Percentiles rank a stretch among this genome's conserved stretches.
These are phyloP conservation scores for Catharus minimus DNA, from an alignment of 2,113 vertebrate species.

Conservation along the genomic window DNA sequence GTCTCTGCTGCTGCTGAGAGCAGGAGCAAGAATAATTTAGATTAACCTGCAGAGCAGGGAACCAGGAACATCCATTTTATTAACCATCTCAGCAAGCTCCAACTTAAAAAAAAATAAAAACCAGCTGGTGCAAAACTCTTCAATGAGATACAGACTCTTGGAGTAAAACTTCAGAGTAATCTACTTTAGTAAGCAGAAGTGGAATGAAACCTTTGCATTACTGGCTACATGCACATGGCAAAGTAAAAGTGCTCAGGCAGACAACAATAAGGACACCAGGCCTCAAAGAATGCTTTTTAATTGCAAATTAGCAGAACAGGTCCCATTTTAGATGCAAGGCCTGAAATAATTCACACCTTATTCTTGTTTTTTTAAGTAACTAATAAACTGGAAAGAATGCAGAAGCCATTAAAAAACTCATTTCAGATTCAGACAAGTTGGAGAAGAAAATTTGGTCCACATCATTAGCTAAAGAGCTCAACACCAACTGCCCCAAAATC, in stretches of 20 bases:
- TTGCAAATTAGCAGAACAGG: background rate
- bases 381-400: background rate
- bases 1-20: background rate
- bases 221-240: background rate
- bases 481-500: background rate
- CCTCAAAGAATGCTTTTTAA: conserved; percentile 39
- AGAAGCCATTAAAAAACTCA: conserved; percentile 10
- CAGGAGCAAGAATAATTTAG: background rate
- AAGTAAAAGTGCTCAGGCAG: background rate
- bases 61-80: background rate
- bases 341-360: conserved; percentile 12
- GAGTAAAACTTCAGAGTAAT: background rate
- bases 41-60: background rate
- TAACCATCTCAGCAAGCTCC: background rate
- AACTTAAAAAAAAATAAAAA: background rate
- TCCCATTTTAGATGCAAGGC: background rate
- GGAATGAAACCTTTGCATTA: background rate
- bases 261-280: conserved; percentile 5
- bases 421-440: background rate
- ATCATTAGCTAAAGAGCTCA: background rate
- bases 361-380: conserved; percentile 22
- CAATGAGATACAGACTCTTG: background rate
- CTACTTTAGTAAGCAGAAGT: background rate
- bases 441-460: background rate
- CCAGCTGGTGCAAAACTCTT: background rate